A percentile compares a stretch with the other conserved stretches of the same genome.
Evolutionary conservation across 2,113 vertebrate species (phyloP).

Genomic region (Tretioscincus oriximinensis): DNA sequence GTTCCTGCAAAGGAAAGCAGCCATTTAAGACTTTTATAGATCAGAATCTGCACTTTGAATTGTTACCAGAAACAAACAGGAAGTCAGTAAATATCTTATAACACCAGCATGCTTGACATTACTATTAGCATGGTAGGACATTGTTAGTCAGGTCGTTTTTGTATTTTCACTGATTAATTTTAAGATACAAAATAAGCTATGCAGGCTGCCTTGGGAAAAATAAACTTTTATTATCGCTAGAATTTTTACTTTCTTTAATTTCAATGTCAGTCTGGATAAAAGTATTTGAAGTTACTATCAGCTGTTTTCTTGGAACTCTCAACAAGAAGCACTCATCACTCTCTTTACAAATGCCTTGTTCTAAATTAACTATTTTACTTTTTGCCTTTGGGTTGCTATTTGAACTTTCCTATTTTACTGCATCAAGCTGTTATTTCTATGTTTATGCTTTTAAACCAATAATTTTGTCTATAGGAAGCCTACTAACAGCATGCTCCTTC

Average conservation of each 20-base stretch:
- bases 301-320: neutral
- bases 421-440: neutral
- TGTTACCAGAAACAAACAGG: too few relatives aligned
- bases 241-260: neutral
- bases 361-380: neutral
- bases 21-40: too few relatives aligned
- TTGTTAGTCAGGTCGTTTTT: too few relatives aligned
- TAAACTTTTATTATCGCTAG: neutral
- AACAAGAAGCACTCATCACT: neutral
- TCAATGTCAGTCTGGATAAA: neutral
- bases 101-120: too few relatives aligned
- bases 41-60: too few relatives aligned
- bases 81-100: too few relatives aligned
- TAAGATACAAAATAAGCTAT: too few relatives aligned
- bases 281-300: neutral
- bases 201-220: too few relatives aligned
- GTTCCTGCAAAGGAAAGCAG: too few relatives aligned
- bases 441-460: neutral
- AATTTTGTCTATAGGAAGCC: constrained; percentile 26
- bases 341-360: neutral
- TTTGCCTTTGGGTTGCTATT: constrained; percentile 25
- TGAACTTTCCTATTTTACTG: constrained; percentile 18
- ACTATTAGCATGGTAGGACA: too few relatives aligned
- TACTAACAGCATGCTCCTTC: constrained; percentile 36
- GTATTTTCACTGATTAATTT: too few relatives aligned